phyloP scores from a whole-genome alignment of 2,113 vertebrate species.

The Redunca redunca region DNA sequence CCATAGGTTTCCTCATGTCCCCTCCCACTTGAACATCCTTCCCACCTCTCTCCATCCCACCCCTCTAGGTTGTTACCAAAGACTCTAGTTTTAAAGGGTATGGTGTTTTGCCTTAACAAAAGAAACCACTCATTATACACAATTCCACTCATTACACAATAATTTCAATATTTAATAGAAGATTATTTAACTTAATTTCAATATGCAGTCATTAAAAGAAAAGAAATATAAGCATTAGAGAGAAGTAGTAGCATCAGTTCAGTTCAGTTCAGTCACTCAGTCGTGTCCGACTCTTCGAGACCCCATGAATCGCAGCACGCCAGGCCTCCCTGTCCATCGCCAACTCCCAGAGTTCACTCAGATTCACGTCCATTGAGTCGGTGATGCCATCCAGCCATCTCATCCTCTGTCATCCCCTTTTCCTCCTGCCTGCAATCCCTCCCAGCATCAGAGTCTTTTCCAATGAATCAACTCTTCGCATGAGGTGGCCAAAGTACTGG shows the following conservation, averaged over 20 bases:
- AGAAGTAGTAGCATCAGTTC: not conserved
- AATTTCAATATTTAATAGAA: not conserved
- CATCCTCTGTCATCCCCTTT: too few species aligned
- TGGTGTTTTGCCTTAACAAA: not conserved
- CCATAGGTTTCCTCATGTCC: not conserved
- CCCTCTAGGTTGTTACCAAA: not conserved
- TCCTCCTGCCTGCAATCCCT: too few species aligned
- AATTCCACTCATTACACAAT: not conserved
- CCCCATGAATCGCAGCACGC: too few species aligned
- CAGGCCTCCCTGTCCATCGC: too few species aligned
- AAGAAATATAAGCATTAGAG: not conserved
- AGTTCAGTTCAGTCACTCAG: too few species aligned
- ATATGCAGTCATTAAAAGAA: not conserved
- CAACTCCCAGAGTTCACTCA: too few species aligned
- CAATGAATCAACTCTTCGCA: too few species aligned
- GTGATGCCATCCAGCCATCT: too few species aligned
- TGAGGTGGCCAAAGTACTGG: too few species aligned
- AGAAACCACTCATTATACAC: not conserved
- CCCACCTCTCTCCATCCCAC: not conserved
- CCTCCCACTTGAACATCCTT: not conserved
- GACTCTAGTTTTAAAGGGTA: not conserved
- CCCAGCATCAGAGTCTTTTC: too few species aligned
- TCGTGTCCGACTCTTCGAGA: too few species aligned
- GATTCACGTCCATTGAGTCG: too few species aligned
- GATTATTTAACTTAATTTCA: not conserved